Conservation (phyloP, 2,797 vertebrate genomes). For the Bovichtus diacanthus region DNA sequence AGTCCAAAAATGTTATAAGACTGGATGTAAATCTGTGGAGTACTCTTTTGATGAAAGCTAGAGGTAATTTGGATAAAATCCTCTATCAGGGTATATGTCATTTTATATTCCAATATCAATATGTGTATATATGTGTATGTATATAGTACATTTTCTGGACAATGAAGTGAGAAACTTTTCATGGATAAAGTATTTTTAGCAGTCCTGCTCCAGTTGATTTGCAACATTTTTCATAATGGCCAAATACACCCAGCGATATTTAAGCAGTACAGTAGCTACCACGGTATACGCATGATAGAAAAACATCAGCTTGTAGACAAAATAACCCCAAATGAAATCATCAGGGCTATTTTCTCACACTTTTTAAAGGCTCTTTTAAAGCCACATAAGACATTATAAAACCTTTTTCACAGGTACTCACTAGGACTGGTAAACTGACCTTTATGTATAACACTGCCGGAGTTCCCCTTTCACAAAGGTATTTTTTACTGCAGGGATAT, state of each 20-base stretch:
- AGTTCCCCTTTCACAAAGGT: constrained; percentile 16
- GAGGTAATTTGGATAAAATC: too few species aligned
- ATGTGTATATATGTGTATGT: background rate
- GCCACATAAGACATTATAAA: too few species aligned
- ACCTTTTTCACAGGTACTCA: too few species aligned
- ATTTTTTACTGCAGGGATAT: background rate
- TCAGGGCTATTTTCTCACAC: background rate
- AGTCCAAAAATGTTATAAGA: too few species aligned
- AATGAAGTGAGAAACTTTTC: background rate
- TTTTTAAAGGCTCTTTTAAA: background rate
- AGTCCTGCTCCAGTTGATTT: background rate
- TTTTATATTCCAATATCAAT: too few species aligned
- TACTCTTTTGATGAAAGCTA: too few species aligned
- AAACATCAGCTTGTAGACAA: too few species aligned
- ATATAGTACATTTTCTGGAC: background rate
- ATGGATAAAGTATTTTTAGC: background rate
- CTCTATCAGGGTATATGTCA: too few species aligned
- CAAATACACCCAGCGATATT: background rate
- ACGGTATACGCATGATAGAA: too few species aligned
- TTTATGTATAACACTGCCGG: constrained; percentile 5
- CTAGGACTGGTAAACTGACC: background rate
- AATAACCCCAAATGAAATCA: background rate
- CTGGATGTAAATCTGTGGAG: too few species aligned
- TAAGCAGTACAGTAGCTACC: background rate
- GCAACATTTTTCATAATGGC: background rate